Evolutionary conservation across 2,888 invertebrate genomes (phyloP).

Genomic region (Galeopsomyia nigrocyanea): DNA sequence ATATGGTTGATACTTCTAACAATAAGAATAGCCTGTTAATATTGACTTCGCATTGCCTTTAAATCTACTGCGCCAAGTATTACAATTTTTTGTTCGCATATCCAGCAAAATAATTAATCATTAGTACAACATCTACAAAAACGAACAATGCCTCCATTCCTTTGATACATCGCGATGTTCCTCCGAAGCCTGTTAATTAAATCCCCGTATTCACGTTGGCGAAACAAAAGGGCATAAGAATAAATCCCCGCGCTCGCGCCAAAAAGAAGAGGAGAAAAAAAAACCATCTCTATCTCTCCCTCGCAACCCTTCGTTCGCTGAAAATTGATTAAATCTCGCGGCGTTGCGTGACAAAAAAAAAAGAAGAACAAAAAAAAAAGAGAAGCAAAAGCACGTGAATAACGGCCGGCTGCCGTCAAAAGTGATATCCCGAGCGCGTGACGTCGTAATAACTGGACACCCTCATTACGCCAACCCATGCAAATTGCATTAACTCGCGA

Average conservation of each 20-base stretch:
- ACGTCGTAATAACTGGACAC: conserved; percentile 37
- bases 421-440: conserved; percentile 17
- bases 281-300: too few species aligned
- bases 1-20: too few species aligned
- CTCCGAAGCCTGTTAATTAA: too few species aligned
- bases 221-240: neutral
- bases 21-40: too few species aligned
- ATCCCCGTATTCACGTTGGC: neutral
- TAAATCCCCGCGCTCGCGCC: neutral
- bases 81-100: too few species aligned
- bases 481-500: conserved; percentile 44
- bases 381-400: conserved; percentile 11
- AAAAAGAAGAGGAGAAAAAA: neutral
- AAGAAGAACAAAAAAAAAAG: neutral
- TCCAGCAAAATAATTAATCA: too few species aligned
- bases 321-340: conserved; percentile 36
- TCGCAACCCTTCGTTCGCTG: neutral
- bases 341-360: neutral
- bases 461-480: conserved; percentile 43
- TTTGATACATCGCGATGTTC: too few species aligned
- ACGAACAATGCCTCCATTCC: too few species aligned
- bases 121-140: too few species aligned
- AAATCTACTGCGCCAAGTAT: too few species aligned
- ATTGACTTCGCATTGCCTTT: too few species aligned
- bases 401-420: conserved; percentile 20